Evolutionary conservation across 1,140 invertebrate species (phyloP), one percentile per base, ranked within the genome.

Genomic region (Pristionchus pacificus): DNA sequence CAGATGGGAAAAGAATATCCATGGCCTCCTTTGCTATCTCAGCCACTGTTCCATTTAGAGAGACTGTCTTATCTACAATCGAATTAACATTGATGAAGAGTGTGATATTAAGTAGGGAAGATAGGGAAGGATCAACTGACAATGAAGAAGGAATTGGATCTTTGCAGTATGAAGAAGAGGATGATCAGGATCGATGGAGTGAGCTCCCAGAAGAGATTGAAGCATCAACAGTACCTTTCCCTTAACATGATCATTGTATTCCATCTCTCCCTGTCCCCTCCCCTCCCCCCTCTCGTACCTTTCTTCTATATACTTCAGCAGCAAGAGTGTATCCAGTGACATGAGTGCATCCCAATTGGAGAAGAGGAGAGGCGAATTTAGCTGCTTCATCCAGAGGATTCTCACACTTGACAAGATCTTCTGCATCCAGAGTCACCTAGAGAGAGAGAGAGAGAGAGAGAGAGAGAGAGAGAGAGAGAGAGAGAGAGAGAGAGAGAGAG

Each of bases 311-410:
- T 24, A 83, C 64, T 58, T 80, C 79, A 60, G 81, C 81, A 28
- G 62, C 79, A 19, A 81, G 55, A 32, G 70, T 24, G 60, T 65
- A 79, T 58, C 74, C 65, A 27, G 81, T 77, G 14, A 77, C 57
- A 19, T 75, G 70, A 33, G 28, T 28, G 15, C 76, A 71, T 57
- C 71, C 74, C 28, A 81, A 57, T 57, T 70, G 68, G 25, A 83
- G 38, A 19, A 84, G 57, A 19, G 78, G 79, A n/a, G 74, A 25
- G 19, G 80, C 61, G 59, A 83, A 84, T 38, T 84, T 84, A 30
- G 72, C 60, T n/a, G 82, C 81, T 33, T 83, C 82, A 15, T 82
- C 81, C 28, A 83, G 62, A 3, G 82, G 82, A 67, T 71, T 61
- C 19, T 80, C 65, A 1, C 77, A 63, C 33, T 72, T 70, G 0